Evolutionary conservation across 2,797 vertebrate species (phyloP).

Genomic region (Hippoglossus hippoglossus): DNA sequence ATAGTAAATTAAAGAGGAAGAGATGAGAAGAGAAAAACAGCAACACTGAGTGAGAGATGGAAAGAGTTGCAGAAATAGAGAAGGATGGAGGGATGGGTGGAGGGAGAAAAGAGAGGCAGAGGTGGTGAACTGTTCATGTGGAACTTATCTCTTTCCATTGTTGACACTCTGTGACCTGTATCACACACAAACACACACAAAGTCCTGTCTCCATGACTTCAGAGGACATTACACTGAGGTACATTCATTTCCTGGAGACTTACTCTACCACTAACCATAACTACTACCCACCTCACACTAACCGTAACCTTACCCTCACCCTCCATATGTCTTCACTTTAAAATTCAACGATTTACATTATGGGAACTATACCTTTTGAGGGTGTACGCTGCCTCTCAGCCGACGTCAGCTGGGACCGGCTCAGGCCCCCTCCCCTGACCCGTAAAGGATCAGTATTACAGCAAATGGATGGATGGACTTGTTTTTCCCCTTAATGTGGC

Average conservation of each 20-base stretch:
- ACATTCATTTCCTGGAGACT: background rate
- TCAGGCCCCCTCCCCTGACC: no score
- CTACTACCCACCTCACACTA: background rate
- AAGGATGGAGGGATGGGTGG: background rate
- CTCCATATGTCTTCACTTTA: no score
- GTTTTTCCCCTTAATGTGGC: no score
- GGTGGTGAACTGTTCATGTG: constrained; percentile 66
- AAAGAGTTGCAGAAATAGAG: background rate
- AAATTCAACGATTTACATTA: no score
- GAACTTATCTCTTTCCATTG: constrained; percentile 78
- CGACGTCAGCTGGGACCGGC: no score
- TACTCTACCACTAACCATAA: no score
- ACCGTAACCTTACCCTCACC: background rate
- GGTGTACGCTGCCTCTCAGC: no score
- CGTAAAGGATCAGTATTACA: no score
- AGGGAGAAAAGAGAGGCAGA: background rate
- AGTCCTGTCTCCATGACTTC: background rate
- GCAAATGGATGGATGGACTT: no score
- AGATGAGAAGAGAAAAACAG: background rate
- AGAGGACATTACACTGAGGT: no score
- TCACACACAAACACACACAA: constrained; percentile 33
- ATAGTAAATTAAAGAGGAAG: background rate
- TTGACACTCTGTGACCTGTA: constrained; percentile 79
- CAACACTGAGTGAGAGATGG: background rate
- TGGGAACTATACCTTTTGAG: no score